Evolutionary conservation across 2,888 invertebrate genomes (phyloP), one percentile per base, ranked within the genome.

Genomic region (Ametastegia equiseti): DNA sequence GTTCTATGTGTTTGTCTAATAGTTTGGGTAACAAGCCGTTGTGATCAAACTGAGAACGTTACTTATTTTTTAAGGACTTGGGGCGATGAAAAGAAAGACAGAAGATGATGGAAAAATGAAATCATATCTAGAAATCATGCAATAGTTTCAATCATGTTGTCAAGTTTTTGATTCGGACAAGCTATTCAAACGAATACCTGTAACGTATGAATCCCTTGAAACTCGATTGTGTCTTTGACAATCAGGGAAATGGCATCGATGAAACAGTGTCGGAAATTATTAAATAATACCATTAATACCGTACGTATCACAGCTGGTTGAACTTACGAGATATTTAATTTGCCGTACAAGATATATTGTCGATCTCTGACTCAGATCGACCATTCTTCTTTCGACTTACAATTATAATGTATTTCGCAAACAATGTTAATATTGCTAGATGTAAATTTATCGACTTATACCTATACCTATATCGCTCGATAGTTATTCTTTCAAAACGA

Each of bases 271-370:
- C n/a, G n/a, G n/a, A n/a, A n/a, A n/a, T n/a, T n/a, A n/a, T n/a
- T n/a, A n/a, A n/a, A n/a, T n/a, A n/a, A n/a, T n/a, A n/a, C n/a
- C n/a, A n/a, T n/a, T n/a, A n/a, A n/a, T n/a, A n/a, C n/a, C n/a
- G n/a, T n/a, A n/a, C n/a, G n/a, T n/a, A n/a, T n/a, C 19, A 39
- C n/a, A 39, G 36, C 36, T 39, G 39, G n/a, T 67, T 39, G 19
- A 67, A 67, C 15, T 39, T 39, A 67, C 65, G 65, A 67, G 65
- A 67, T 19, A 67, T 67, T 67, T 67, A 67, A 67, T 67, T 67
- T n/a, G 36, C 65, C 65, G 36, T 15, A 67, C 65, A 39, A 27
- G 36, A 67, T 65, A 65, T 67, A 39, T 36, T 39, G 36, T 67
- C 39, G 65, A 67, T 67, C 65, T 67, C 65, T 67, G 39, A 36